phyloP scores from a whole-genome alignment of 2,888 invertebrate genomes.

The Tachystola acroxantha region DNA sequence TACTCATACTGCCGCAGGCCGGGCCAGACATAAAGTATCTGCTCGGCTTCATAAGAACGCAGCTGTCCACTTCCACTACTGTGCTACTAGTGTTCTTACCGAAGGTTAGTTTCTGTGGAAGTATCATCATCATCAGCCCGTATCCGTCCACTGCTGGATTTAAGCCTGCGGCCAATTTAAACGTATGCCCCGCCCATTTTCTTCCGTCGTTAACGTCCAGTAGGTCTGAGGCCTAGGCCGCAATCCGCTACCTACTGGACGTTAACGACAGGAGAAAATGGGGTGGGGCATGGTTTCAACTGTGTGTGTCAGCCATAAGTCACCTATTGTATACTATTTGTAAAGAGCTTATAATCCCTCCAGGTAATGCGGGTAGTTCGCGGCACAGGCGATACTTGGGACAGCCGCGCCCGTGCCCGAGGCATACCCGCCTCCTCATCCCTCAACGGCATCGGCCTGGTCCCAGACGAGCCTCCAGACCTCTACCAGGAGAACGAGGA shows the following conservation, averaged over 20 bases:
- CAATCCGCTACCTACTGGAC: too few relatives aligned
- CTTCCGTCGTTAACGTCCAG: too few relatives aligned
- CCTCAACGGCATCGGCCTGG: constrained; percentile 90
- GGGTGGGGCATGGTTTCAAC: too few relatives aligned
- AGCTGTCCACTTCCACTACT: constrained; percentile 93
- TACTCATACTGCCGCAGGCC: constrained; percentile 90
- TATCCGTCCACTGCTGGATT: too few relatives aligned
- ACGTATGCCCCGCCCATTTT: too few relatives aligned
- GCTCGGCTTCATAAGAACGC: constrained; percentile 93
- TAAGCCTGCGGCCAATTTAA: too few relatives aligned
- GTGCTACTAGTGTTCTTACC: constrained; percentile 90
- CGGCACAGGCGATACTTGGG: constrained; percentile 94
- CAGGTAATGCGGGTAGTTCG: constrained; percentile 88
- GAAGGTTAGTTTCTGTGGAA: constrained; percentile 82
- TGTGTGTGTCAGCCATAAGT: too few relatives aligned
- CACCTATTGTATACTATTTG: too few relatives aligned
- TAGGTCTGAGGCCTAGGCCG: too few relatives aligned
- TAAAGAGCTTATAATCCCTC: too few relatives aligned
- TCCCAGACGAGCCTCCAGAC: constrained; percentile 91
- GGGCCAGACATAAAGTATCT: constrained; percentile 96
- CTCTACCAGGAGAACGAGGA: constrained; percentile 94
- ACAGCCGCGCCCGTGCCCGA: constrained; percentile 88
- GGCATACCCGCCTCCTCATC: constrained; percentile 92
- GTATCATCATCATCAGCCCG: too few relatives aligned
- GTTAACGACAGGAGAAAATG: too few relatives aligned